Evolutionary conservation across 2,797 vertebrate genomes (phyloP), one percentile per base, ranked within the genome.

Genomic region (Chaenodraco wilsoni): DNA sequence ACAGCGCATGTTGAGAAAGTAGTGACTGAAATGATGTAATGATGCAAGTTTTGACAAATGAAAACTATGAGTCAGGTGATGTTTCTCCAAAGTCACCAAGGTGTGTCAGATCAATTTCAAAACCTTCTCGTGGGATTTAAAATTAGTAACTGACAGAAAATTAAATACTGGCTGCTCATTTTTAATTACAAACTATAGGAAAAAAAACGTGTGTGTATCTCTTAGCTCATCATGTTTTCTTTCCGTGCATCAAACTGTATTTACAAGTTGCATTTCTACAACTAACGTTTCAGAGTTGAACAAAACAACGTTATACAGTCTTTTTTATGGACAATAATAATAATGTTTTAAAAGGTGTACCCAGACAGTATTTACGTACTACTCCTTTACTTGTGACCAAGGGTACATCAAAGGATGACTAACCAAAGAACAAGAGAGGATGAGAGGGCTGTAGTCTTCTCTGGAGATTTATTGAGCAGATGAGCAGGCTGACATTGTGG

Each of bases 401-500:
- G 58, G 0, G 4, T 13, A 78, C 83, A 78, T 88, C 83, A 90
- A 87, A 91, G 76, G 44, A 56, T 61, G 52, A 74, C 50, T 63
- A 82, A 87, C 67, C 72, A 61, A 65, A 68, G 71, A 76, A 40
- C 41, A 60, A 68, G 65, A 77, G 56, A 44, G 76, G 61, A 79
- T 15, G 12, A 76, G 63, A 74, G n/a, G 3, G 56, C 54, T 49
- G 56, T 3, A 40, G 66, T 67, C 78, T 68, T 66, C 41, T 11
- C 40, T 9, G 56, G 52, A 86, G 87, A 91, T 79, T 92, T 90
- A 88, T 74, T 44, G 82, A 65, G 56, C 63, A 72, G 57, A 78
- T 79, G 67, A 83, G 15, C 68, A 16, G 74, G 41, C 68, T 76
- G 84, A 87, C 84, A 66, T 80, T 66, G 78, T 15, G 55, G 78